Percentiles rank a stretch among this genome's conserved stretches.
Conservation (phyloP, 2,113 vertebrate species). For the Chelonoidis abingdonii region DNA sequence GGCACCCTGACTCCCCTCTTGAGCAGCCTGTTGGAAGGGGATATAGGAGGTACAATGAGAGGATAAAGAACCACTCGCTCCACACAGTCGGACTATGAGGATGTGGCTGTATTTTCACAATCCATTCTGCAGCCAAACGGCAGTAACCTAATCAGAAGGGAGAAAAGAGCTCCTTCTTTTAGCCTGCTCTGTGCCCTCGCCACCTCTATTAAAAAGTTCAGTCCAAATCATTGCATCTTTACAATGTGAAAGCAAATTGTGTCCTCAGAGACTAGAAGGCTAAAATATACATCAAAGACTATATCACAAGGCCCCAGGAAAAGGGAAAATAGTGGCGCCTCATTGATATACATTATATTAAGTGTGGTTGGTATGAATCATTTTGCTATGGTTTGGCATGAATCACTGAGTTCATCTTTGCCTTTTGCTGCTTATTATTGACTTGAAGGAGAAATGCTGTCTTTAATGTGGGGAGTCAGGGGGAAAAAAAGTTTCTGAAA, state of each 20-base stretch:
- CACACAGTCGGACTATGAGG: neutral
- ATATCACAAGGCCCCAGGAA: neutral
- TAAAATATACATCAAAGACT: neutral
- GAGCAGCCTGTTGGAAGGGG: slow-evolving; percentile 2
- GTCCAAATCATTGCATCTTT: neutral
- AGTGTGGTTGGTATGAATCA: neutral
- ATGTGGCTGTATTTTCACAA: neutral
- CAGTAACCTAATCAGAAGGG: neutral
- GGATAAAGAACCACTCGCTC: neutral
- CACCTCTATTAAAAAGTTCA: slow-evolving; percentile 9
- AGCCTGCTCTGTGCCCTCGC: neutral
- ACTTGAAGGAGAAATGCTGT: slow-evolving; percentile 3
- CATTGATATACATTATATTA: neutral
- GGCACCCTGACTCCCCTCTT: neutral
- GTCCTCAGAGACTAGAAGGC: neutral
- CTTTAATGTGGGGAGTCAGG: slow-evolving; percentile 10
- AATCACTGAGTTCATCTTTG: neutral
- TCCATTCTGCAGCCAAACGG: neutral
- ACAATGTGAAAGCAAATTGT: neutral
- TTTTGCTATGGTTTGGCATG: neutral
- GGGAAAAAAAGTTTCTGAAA: neutral
- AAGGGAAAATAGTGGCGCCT: neutral
- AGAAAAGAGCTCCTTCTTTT: neutral
- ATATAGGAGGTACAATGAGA: slow-evolving; percentile 10
- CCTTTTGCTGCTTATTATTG: slow-evolving; percentile 37